Evolutionary conservation across 2,113 vertebrate genomes (phyloP).

Genomic region (Paracanthobrama guichenoti): DNA sequence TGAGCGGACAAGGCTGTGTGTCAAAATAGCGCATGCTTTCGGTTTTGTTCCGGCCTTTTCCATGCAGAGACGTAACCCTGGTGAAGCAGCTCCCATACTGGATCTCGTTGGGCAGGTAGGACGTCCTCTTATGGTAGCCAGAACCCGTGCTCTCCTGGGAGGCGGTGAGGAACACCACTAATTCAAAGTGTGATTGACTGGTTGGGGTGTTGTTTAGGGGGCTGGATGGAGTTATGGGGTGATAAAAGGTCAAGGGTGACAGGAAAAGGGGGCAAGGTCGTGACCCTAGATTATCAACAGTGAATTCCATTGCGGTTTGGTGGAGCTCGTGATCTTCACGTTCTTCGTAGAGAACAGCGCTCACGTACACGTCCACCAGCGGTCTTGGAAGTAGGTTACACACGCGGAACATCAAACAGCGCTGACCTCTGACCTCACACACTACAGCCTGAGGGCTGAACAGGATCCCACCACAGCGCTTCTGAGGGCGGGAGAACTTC

Average conservation of each 20-base stretch:
- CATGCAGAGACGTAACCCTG: constrained; percentile 75
- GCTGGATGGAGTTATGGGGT: constrained; percentile 82
- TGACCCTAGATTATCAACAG: constrained; percentile 79
- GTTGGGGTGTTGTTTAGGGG: constrained; percentile 82
- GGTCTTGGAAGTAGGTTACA: constrained; percentile 87
- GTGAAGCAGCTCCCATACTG: constrained; percentile 83
- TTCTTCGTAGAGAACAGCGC: constrained; percentile 90
- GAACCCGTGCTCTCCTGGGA: constrained; percentile 93
- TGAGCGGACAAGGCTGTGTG: constrained; percentile 74
- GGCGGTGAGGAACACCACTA: constrained; percentile 91
- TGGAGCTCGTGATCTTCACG: constrained; percentile 82
- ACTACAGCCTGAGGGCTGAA: constrained; percentile 89
- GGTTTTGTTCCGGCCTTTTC: constrained; percentile 80
- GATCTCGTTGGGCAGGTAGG: constrained; percentile 92
- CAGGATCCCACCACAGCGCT: constrained; percentile 87
- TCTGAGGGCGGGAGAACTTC: constrained; percentile 95
- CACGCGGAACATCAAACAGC: constrained; percentile 87
- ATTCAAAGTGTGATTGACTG: constrained; percentile 81
- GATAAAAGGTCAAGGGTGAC: constrained; percentile 91
- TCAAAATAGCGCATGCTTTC: constrained; percentile 90
- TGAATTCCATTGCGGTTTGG: constrained; percentile 90
- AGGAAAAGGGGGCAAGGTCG: constrained; percentile 89
- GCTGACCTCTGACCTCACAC: constrained; percentile 81
- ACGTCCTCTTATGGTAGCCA: constrained; percentile 91
- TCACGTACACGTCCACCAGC: constrained; percentile 85